Base-by-base conservation (phyloP, 2,888 invertebrate species). In the Exocentrus adspersus region DNA sequence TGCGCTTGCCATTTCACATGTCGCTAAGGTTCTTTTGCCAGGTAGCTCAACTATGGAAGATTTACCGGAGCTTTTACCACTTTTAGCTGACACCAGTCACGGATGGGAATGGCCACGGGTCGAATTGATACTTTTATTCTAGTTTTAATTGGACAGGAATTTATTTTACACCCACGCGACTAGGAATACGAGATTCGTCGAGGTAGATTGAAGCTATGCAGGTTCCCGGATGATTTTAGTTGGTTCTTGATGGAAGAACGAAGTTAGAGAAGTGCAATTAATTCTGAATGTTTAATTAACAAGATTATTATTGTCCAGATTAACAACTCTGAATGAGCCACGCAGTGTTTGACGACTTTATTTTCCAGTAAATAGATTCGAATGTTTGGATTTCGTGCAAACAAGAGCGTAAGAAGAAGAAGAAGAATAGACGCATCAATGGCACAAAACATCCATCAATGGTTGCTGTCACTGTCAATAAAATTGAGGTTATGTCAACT, bases 1-100 rank as follows among this genome's bases (percentile, higher is more conserved):
- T 68, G 66, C 68, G 71, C 67, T 68, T 66, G 68, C 71, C 71
- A 64, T 71, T 68, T 68, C 65, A 67, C 56, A 66, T 70, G 72
- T 72, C 71, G 67, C 64, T 67, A 63, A 63, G 65, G 61, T 68
- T 68, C 60, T 65, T 62, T 50, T 60, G 58, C 57, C 68, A 63
- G 65, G 68, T 68, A 65, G 68, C 68, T 67, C 64, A 61, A 59
- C 59, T 67, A n/a, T n/a, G 64, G 67, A 60, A 60, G 64, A 67
- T 64, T n/a, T 63, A 43, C 28, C 42, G 3, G 14, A 16, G 20
- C 14, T 41, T 53, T 41, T 53, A 41, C 19, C 32, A 16, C 9
- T 12, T 41, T 20, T 19, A 41, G 19, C n/a, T 41, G n/a, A 20
- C 52, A 52, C 37, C 37, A 37, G 37, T 37, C 37, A 37, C 37